Base-by-base conservation (phyloP, 2,797 vertebrate species). In the Molossus alvarezi region DNA sequence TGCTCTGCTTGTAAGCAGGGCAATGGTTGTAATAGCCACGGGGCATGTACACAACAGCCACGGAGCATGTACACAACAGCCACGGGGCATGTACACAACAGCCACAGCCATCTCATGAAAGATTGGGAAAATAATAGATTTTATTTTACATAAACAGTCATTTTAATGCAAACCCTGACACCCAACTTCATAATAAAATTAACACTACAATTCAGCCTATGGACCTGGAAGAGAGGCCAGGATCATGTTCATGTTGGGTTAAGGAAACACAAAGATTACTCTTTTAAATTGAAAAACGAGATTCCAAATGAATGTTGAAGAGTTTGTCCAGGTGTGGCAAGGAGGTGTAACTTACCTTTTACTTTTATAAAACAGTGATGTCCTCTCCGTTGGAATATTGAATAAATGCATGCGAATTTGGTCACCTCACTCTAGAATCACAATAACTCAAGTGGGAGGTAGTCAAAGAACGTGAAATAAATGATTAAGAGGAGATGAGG, bases 141-240 rank as follows among this genome's bases (percentile, higher is more conserved):
- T 76, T 67, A n/a, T 90, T 69, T 90, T 48, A 91, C 21, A 90
- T 87, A 11, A 65, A 76, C 77, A n/a, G 13, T 33, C 2, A 73
- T 79, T 86, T 77, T 33, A 84, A 75, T 79, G 41, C 18, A 77
- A 83, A 83, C 23, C 1, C 72, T 83, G 55, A 89, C 6, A 71
- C 0, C 1, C 6, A 58, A 55, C 11, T 53, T 94, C 14, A 58
- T 83, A 81, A 81, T 76, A 65, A 94, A 96, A 25, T 15, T 77
- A 69, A 84, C 1, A 55, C 3, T 58, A 84, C 64, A 89, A 57
- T 82, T 48, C 91, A 62, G 12, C 45, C 37, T 37, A 3, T n/a
- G 71, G 3, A 33, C 10, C 1, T 65, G 6, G 86, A 72, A 81
- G 12, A 55, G 29, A 29, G 27, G 13, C 18, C 9, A 73, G 65